Evolutionary conservation across 2,797 vertebrate species (phyloP), one percentile per base, ranked within the genome.

Genomic region (Sarcoramphus papa): DNA sequence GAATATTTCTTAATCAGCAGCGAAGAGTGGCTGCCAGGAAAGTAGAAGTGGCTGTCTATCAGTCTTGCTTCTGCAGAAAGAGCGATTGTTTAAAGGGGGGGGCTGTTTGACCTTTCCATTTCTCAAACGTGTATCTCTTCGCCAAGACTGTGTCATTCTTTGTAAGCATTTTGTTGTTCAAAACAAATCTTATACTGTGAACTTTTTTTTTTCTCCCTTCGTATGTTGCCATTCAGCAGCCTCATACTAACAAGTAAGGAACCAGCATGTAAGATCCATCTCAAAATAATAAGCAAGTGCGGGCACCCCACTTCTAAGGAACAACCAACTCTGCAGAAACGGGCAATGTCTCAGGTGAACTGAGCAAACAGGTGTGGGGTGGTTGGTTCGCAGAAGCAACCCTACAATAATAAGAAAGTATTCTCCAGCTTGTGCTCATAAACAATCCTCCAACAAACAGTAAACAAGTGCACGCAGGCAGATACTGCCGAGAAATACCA

Each of bases 1-100:
- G 95, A 96, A 92, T 94, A 94, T 96, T 96, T 97, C 95, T 97
- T 97, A 96, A 96, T 97, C 92, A 93, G 92, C 89, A 84, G 87
- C 53, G 87, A 93, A 83, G 91, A 51, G 93, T n/a, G 82, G 91
- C 82, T 97, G 96, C 96, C 96, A 97, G 95, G 73, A 96, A 93
- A 96, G 94, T 63, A 92, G 91, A 97, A 96, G 96, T 92, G 94
- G 53, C 84, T 93, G 93, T 92, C 82, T 96, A 81, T 94, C 76
- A 91, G 85, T 59, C 76, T 88, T 76, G 89, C 73, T 91, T 76
- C 76, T 95, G 94, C 88, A 93, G 87, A 95, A 96, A 92, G 91
- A 78, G 51, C 0, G 9, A 90, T 83, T 95, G 82, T 94, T 93
- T 76, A 56, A 86, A 30, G 35, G 68, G 72, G 60, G 81, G 85